Conservation (phyloP, 2,113 vertebrate species). For the Neolamprologus variostigma region DNA sequence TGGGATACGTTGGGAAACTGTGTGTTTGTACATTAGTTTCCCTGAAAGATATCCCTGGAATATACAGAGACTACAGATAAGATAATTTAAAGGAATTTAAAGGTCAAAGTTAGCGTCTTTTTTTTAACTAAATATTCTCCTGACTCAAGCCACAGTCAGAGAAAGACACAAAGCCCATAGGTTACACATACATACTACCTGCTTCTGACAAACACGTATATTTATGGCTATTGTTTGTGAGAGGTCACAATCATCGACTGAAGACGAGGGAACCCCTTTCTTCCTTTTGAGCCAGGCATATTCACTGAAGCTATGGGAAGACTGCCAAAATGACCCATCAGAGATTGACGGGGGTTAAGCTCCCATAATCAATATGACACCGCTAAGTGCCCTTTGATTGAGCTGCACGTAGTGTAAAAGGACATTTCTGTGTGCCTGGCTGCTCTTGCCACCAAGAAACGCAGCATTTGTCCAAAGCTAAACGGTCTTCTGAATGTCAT, state of each 20-base stretch:
- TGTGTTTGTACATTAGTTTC: not conserved
- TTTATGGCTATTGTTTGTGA: not conserved
- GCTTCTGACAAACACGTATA: not conserved
- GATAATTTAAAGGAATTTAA: not conserved
- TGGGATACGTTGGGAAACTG: not conserved
- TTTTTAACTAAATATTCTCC: not conserved
- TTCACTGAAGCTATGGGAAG: slow-evolving; percentile 12
- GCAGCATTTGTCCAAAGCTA: slow-evolving; percentile 55
- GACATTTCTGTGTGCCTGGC: slow-evolving; percentile 51
- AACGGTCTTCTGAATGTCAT: slow-evolving; percentile 63
- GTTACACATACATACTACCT: not conserved
- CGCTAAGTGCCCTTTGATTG: slow-evolving; percentile 68
- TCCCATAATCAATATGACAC: slow-evolving; percentile 69
- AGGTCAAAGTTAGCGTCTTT: not conserved
- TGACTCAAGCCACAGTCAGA: not conserved
- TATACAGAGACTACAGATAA: not conserved
- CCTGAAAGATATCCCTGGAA: not conserved
- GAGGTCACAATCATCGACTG: not conserved
- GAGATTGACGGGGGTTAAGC: slow-evolving; percentile 63
- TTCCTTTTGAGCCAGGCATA: not conserved
- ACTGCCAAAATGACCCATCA: slow-evolving; percentile 48
- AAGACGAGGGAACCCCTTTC: not conserved
- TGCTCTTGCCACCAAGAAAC: slow-evolving; percentile 42
- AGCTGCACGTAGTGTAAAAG: slow-evolving; percentile 46
- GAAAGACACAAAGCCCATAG: not conserved